Evolutionary conservation across 2,113 vertebrate genomes (phyloP).

Genomic region (Dinomys branickii): DNA sequence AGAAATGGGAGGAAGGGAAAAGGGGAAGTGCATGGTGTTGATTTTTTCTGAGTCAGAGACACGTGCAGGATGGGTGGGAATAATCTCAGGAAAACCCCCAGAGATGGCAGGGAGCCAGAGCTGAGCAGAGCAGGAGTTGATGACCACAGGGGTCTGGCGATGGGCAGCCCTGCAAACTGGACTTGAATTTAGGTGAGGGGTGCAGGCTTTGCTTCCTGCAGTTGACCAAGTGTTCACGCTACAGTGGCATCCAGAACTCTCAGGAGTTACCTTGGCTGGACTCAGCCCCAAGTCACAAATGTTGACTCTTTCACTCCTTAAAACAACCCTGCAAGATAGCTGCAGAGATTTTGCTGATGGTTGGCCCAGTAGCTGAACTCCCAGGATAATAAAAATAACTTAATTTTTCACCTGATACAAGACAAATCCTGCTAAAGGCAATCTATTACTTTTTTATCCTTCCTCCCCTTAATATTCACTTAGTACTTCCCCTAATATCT

Average conservation of each 20-base stretch:
- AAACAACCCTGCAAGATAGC: not conserved
- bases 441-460: no score
- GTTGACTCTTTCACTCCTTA: not conserved
- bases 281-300: not conserved
- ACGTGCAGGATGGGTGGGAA: not conserved
- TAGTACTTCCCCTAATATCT: not conserved
- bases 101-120: not conserved
- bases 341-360: not conserved
- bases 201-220: not conserved
- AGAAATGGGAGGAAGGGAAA: not conserved
- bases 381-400: not conserved
- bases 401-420: not conserved
- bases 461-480: not conserved
- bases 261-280: not conserved
- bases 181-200: not conserved
- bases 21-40: no score
- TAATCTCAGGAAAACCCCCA: not conserved
- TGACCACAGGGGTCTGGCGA: not conserved
- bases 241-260: not conserved
- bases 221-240: not conserved
- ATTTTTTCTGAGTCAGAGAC: not conserved
- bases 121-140: rapidly evolving
- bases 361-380: not conserved
- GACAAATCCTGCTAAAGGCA: not conserved
- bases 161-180: not conserved